These are phyloP conservation scores for Babylonia areolata DNA, from an alignment of 1,140 invertebrate genomes.

Conservation along the genomic window DNA sequence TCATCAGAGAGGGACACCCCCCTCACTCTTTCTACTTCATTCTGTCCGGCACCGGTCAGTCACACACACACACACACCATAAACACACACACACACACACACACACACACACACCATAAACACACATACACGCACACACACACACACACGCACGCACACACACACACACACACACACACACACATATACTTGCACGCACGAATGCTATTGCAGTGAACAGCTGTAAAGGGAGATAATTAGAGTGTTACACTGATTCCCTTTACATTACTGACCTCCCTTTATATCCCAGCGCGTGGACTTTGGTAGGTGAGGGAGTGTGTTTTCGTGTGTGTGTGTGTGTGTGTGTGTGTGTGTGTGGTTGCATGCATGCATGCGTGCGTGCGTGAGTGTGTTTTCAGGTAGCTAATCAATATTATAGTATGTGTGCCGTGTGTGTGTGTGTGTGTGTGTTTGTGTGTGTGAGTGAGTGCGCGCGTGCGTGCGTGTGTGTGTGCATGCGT, in stretches of 20 bases:
- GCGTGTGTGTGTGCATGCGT: conserved; percentile 20
- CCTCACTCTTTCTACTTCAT: conserved; percentile 72
- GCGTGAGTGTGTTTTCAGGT: conserved; percentile 9
- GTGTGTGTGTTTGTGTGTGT: neutral
- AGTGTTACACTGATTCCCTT: neutral
- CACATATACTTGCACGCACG: neutral
- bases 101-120: conserved; percentile 19
- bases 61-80: neutral
- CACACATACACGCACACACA: conserved; percentile 6
- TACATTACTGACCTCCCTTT: neutral
- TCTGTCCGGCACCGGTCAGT: conserved; percentile 66
- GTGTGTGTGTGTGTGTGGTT: neutral
- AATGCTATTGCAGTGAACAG: too few species aligned
- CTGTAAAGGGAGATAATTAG: neutral
- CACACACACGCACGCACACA: conserved; percentile 2
- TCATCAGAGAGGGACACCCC: conserved; percentile 67
- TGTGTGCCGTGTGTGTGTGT: conserved; percentile 3
- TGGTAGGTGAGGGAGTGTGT: too few species aligned
- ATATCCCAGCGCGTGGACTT: too few species aligned
- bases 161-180: neutral
- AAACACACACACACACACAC: neutral
- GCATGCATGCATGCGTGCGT: conserved; percentile 2
- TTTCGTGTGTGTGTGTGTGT: neutral
- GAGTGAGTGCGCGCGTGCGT: neutral
- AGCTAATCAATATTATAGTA: too few species aligned